Evolutionary conservation across 2,113 vertebrate genomes (phyloP), one percentile per base, ranked within the genome.

Genomic region (Cyprinodon brontotheroides): DNA sequence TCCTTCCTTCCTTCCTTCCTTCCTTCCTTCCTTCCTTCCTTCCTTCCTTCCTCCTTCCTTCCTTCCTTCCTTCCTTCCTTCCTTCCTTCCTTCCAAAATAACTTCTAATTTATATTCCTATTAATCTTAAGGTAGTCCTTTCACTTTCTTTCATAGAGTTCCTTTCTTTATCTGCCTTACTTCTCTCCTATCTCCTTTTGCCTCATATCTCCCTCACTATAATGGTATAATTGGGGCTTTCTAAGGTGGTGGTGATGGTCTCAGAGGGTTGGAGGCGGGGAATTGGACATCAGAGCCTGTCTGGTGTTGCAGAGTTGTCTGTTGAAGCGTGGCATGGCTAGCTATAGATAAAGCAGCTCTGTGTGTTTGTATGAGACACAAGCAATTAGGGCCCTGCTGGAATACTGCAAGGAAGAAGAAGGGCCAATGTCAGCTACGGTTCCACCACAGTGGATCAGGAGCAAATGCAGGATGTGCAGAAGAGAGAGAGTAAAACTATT

Each of bases 161-260:
- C 53, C 53, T 70, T 48, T 76, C 59, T 84, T 61, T 71, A 65
- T 78, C 71, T 50, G 72, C 64, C 68, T 86, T 22, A 15, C 82
- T 84, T 84, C 66, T 66, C 50, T 81, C 17, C 43, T 11, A 11
- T 64, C 38, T 29, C 57, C 72, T 29, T 29, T 29, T 37, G 48
- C 68, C 67, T 11, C 4, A 38, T 74, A 29, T 74, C n/a, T 22
- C 65, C 61, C 81, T 81, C 68, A 79, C 68, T 86, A 78, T 86
- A 79, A 90, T 84, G 85, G 78, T 91, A 91, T 91, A 92, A 92
- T 91, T 91, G 87, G 84, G 78, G 78, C 65, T 74, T 86, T 87
- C 84, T 82, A 78, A 86, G 80, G 73, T 83, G 76, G 65, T 68
- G 70, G 77, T 77, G 71, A 68, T 70, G 80, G 82, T 84, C 77